Percentiles rank a stretch among this genome's conserved stretches.
Conservation (phyloP, 2,888 invertebrate genomes). For the Thelaira solivaga region DNA sequence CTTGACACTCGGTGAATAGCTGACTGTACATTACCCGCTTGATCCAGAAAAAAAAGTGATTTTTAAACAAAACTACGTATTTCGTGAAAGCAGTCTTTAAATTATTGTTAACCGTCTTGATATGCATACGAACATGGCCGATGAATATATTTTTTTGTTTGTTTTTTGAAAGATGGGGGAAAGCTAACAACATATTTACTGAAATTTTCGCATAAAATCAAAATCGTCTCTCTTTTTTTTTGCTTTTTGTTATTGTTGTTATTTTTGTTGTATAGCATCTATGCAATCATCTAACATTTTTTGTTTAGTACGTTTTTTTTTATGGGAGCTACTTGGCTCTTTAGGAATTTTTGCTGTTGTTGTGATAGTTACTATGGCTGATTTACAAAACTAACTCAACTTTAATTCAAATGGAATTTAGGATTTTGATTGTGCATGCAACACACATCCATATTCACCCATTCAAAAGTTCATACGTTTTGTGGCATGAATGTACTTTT, state of each 20-base stretch:
- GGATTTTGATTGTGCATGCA: slow-evolving; percentile 67
- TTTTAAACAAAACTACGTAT: not conserved
- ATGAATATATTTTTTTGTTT: slow-evolving; percentile 7
- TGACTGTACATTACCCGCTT: too few species aligned
- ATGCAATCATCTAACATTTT: slow-evolving; percentile 50
- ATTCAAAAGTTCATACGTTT: slow-evolving; percentile 51
- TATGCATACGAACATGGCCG: not conserved
- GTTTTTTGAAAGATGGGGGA: not conserved
- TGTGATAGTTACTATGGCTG: slow-evolving; percentile 29
- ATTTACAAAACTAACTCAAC: slow-evolving; percentile 61
- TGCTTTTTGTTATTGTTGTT: slow-evolving; percentile 35
- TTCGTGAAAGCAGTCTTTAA: slow-evolving; percentile 11
- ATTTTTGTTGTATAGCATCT: slow-evolving; percentile 52
- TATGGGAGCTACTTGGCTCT: slow-evolving; percentile 6
- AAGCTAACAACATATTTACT: slow-evolving; percentile 60
- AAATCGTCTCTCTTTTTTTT: slow-evolving; percentile 38
- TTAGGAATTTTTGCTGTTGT: slow-evolving; percentile 25
- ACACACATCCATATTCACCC: not conserved
- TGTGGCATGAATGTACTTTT: slow-evolving; percentile 43
- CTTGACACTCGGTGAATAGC: too few species aligned
- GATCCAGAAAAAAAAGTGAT: too few species aligned
- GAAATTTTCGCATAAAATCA: slow-evolving; percentile 60
- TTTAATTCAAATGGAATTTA: slow-evolving; percentile 72
- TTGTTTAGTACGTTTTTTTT: not conserved
- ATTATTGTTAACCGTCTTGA: not conserved